Percentiles rank a stretch among this genome's conserved stretches.
phyloP scores from a whole-genome alignment of 2,888 invertebrate species.

The Cerceris rybyensis region DNA sequence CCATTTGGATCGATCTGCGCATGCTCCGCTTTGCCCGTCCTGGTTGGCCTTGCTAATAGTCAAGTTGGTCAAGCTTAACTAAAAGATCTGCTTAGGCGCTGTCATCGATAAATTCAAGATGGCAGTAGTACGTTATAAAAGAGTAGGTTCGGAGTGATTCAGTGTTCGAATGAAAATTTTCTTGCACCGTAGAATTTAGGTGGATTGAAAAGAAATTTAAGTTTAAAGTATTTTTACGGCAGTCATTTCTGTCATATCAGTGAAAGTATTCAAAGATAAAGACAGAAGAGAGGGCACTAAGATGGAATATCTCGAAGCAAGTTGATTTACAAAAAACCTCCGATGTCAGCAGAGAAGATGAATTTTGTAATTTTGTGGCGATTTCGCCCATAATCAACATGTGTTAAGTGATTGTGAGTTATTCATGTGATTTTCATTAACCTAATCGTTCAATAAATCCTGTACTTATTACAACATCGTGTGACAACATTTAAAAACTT shows the following conservation, averaged over 20 bases:
- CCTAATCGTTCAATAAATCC: background rate
- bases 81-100: conserved; percentile 15
- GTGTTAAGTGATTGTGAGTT: conserved; percentile 54
- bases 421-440: background rate
- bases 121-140: conserved; percentile 49
- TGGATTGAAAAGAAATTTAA: conserved; percentile 1
- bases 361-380: conserved; percentile 67
- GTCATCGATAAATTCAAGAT: conserved; percentile 57
- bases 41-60: no score
- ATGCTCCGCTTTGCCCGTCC: no score
- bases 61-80: no score
- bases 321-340: conserved; percentile 57
- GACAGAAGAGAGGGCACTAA: conserved; percentile 22
- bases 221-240: conserved; percentile 8
- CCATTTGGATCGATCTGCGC: no score
- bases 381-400: conserved; percentile 70
- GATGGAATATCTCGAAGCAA: conserved; percentile 55
- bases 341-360: conserved; percentile 68
- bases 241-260: conserved; percentile 12
- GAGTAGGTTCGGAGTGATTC: conserved; percentile 39
- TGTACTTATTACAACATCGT: background rate
- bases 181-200: conserved; percentile 30
- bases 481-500: background rate
- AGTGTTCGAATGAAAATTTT: conserved; percentile 18
- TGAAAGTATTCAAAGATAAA: conserved; percentile 20